A percentile compares a stretch with the other conserved stretches of the same genome.
These are phyloP conservation scores for Mobula birostris DNA, from an alignment of 2,113 vertebrate species.

Conservation along the genomic window DNA sequence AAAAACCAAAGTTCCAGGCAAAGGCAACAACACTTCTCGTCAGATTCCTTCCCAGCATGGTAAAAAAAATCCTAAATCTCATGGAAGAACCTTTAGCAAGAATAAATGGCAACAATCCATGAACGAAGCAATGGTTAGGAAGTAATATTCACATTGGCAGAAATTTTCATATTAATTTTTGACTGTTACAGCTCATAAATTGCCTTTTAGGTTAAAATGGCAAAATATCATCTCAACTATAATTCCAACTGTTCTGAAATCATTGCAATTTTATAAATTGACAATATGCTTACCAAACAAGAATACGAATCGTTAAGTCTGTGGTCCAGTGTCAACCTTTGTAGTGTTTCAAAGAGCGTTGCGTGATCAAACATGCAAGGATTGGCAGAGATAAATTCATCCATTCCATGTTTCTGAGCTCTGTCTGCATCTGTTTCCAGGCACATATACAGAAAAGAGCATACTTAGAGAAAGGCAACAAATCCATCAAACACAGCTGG, in stretches of 20 bases:
- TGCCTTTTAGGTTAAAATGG: not conserved
- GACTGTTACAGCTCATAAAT: not conserved
- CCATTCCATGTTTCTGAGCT: conserved; percentile 99
- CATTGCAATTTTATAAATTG: conserved; percentile 7
- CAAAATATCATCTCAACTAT: not conserved
- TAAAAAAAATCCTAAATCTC: not conserved
- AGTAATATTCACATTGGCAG: not conserved
- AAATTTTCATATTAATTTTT: not conserved
- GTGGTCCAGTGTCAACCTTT: conserved; percentile 96
- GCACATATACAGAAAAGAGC: conserved; percentile 79
- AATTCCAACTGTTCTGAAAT: not conserved
- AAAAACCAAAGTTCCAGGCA: not conserved
- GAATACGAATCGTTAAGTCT: conserved; percentile 99
- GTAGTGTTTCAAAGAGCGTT: conserved; percentile 93
- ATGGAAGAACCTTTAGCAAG: not conserved
- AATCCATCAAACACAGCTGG: not conserved
- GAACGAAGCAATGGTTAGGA: not conserved
- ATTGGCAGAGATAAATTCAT: conserved; percentile 99
- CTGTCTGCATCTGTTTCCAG: conserved; percentile 98
- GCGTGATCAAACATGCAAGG: conserved; percentile 97
- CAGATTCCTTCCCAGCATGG: not conserved
- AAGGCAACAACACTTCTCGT: not conserved
- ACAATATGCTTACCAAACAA: conserved; percentile 82
- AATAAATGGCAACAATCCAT: not conserved
- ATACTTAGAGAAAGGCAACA: conserved; percentile 71